phyloP scores from a whole-genome alignment of 2,797 vertebrate species.

The Enteromius thamalakanensis region DNA sequence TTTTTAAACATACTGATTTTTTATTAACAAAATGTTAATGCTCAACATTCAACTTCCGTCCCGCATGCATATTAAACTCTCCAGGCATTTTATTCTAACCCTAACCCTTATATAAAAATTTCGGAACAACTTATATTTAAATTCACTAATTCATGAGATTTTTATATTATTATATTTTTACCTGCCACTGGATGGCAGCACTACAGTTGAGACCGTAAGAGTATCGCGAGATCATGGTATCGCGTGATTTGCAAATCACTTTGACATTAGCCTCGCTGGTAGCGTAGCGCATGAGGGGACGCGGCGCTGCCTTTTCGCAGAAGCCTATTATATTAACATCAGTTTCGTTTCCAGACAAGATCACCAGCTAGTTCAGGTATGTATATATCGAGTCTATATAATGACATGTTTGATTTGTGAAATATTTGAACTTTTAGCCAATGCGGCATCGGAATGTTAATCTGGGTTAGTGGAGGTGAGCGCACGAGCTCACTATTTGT shows the following conservation, averaged over 20 bases:
- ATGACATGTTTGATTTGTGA: not conserved
- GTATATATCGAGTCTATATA: not conserved
- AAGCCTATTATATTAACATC: not conserved
- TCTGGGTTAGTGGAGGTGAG: not conserved
- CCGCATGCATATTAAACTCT: not conserved
- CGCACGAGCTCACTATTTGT: not conserved
- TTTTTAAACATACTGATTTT: not conserved
- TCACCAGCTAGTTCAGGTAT: constrained; percentile 14
- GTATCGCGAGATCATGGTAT: constrained; percentile 2
- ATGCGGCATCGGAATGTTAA: constrained; percentile 9
- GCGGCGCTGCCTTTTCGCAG: too few relatives aligned
- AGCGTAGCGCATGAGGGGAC: not conserved
- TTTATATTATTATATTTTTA: not conserved
- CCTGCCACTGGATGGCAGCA: constrained; percentile 3
- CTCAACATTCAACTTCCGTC: not conserved
- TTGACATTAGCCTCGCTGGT: constrained; percentile 18
- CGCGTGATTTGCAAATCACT: not conserved
- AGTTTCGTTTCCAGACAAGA: not conserved
- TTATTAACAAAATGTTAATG: not conserved
- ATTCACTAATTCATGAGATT: not conserved
- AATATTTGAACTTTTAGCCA: not conserved
- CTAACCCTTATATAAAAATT: not conserved
- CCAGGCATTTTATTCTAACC: not conserved
- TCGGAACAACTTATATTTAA: not conserved
- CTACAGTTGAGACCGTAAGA: not conserved